A percentile compares a stretch with the other conserved stretches of the same genome.
Evolutionary conservation across 1,140 invertebrate genomes (phyloP).

Genomic region (Ganaspis sp.): DNA sequence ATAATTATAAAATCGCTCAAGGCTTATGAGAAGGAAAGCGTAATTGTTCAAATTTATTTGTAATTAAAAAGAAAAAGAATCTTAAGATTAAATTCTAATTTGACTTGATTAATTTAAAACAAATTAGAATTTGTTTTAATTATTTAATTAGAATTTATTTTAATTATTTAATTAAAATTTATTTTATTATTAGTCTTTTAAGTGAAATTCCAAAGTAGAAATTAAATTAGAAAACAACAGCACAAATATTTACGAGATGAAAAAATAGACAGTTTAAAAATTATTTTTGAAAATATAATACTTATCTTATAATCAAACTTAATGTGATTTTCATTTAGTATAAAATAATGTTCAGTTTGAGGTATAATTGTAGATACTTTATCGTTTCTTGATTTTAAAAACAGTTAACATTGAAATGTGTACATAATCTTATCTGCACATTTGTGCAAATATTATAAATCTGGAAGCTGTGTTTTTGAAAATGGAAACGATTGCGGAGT

Average conservation of each 20-base stretch:
- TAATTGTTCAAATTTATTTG: neutral
- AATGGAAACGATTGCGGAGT: neutral
- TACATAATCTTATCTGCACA: neutral
- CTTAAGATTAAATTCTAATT: slow-evolving; percentile 1
- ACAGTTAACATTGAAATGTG: neutral
- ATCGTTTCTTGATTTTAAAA: neutral
- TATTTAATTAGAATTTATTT: neutral
- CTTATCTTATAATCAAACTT: no score
- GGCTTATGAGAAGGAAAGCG: neutral
- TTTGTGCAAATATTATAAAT: slow-evolving; percentile 1
- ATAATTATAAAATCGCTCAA: slow-evolving; percentile 27
- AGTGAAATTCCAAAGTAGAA: neutral
- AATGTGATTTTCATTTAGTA: no score
- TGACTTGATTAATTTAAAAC: neutral
- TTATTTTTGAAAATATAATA: neutral
- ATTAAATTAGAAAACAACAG: neutral
- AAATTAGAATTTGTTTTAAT: neutral
- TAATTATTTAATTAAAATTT: no score
- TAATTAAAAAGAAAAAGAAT: neutral
- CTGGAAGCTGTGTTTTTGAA: neutral
- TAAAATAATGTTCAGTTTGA: no score
- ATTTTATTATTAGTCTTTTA: neutral
- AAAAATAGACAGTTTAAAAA: neutral
- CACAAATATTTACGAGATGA: neutral
- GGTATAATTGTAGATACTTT: neutral